Base-by-base conservation (phyloP, 2,797 vertebrate species). In the Lycodopsis pacificus region DNA sequence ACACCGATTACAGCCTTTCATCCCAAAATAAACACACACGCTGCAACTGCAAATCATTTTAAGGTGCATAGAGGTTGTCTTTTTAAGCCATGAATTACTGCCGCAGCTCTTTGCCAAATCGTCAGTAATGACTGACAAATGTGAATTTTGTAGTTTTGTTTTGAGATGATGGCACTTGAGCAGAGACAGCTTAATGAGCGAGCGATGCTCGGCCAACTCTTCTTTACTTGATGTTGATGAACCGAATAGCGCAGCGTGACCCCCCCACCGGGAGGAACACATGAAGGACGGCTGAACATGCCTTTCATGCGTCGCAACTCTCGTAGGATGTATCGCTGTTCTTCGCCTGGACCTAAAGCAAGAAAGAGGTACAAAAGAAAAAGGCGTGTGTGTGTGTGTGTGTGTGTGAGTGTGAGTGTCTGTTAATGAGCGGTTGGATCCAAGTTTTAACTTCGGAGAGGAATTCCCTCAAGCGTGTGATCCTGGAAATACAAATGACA, bases 201-300 rank as follows among this genome's bases (percentile, higher is more conserved):
- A 69, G 54, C 40, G 76, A 81, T 2, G 67, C 76, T 87, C 63
- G 17, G 66, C 79, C 58, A 53, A 82, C 76, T 69, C 74, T 44
- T 77, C 76, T 76, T 78, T 15, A 77, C 58, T 75, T 51, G 79
- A 67, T 67, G 62, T 83, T 30, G 58, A 82, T 81, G 76, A 90
- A 84, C 76, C 80, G 38, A 79, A 76, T 53, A 79, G 70, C 72
- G 48, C 68, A 30, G 70, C 65, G 12, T 77, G 84, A 87, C 77
- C 88, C 92, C 86, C 93, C 86, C 93, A 65, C 38, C 44, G 91
- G 91, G 93, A 94, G 82, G 83, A 72, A 80, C 91, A 92, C 63
- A 79, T 84, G 83, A 88, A 95, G 93, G 93, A 86, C 92, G 87
- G 87, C 87, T 93, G 92, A 91, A 83, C 89, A 89, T 90, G 88